Conservation (phyloP, 1,140 invertebrate species). For the Trypoxylus dichotomus region DNA sequence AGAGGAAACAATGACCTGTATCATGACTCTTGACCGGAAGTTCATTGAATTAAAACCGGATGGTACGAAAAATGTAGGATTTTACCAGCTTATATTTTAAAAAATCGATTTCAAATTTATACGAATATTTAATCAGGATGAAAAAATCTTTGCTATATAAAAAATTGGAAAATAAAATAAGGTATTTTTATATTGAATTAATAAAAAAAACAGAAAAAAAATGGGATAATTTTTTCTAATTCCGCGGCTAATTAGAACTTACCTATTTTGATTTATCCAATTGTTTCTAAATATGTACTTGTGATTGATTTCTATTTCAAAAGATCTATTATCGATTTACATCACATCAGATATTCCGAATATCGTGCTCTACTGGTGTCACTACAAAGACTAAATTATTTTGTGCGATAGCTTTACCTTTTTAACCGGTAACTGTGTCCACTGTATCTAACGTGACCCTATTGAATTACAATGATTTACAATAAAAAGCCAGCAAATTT, state of each 20-base stretch:
- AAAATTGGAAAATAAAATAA: too few species aligned
- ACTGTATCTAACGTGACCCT: neutral
- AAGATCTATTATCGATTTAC: neutral
- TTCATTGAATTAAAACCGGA: conserved; percentile 16
- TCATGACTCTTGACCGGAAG: neutral
- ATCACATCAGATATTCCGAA: neutral
- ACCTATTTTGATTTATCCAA: neutral
- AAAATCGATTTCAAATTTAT: too few species aligned
- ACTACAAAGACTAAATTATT: neutral
- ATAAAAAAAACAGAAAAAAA: too few species aligned
- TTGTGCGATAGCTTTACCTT: neutral
- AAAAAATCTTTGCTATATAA: too few species aligned
- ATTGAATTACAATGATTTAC: neutral
- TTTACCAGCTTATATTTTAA: too few species aligned
- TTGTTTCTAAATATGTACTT: neutral
- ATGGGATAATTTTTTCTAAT: too few species aligned
- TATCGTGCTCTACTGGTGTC: neutral
- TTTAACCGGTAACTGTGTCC: neutral
- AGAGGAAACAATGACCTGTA: conserved; percentile 9
- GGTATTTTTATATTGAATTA: too few species aligned
- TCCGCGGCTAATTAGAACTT: neutral
- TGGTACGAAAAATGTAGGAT: too few species aligned
- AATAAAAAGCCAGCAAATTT: neutral
- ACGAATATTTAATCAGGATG: too few species aligned
- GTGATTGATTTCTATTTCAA: neutral